Conservation (phyloP, 1,140 invertebrate species). For the Leptestheria dahalacensis region DNA sequence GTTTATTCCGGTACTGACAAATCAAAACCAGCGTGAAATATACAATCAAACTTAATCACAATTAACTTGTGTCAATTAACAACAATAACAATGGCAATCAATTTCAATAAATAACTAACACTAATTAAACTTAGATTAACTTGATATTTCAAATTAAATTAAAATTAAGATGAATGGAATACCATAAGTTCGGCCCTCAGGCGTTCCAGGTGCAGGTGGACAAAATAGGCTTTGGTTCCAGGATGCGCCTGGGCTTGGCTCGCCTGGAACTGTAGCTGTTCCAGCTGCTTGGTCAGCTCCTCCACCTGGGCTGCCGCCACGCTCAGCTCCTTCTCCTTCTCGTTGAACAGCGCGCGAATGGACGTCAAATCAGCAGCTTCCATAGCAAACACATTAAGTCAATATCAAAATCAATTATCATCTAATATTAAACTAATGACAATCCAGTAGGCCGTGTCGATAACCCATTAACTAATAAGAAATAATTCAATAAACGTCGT, state of each 20-base stretch:
- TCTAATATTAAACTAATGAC: too few species aligned
- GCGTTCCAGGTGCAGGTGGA: constrained; percentile 11
- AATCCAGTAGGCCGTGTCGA: too few species aligned
- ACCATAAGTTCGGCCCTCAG: constrained; percentile 11
- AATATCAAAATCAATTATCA: too few species aligned
- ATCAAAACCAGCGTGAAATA: constrained; percentile 18
- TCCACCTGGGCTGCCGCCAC: constrained; percentile 90
- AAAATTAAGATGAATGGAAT: constrained; percentile 8
- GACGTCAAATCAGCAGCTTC: constrained; percentile 91
- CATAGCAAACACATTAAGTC: too few species aligned
- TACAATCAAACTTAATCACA: too few species aligned
- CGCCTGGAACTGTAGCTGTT: constrained; percentile 27
- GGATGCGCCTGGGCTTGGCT: constrained; percentile 8
- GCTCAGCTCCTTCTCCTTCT: constrained; percentile 91
- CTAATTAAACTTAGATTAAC: neutral
- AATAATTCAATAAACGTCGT: too few species aligned
- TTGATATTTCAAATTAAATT: neutral
- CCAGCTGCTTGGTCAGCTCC: constrained; percentile 80
- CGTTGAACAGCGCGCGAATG: constrained; percentile 86
- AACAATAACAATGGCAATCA: too few species aligned
- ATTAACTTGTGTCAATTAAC: too few species aligned
- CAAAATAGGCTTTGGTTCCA: constrained; percentile 8
- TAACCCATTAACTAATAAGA: too few species aligned
- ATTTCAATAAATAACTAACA: too few species aligned
- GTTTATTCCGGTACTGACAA: constrained; percentile 80